Evolutionary conservation across 1,140 invertebrate genomes (phyloP), one percentile per base, ranked within the genome.

Genomic region (Saccostrea cuccullata): DNA sequence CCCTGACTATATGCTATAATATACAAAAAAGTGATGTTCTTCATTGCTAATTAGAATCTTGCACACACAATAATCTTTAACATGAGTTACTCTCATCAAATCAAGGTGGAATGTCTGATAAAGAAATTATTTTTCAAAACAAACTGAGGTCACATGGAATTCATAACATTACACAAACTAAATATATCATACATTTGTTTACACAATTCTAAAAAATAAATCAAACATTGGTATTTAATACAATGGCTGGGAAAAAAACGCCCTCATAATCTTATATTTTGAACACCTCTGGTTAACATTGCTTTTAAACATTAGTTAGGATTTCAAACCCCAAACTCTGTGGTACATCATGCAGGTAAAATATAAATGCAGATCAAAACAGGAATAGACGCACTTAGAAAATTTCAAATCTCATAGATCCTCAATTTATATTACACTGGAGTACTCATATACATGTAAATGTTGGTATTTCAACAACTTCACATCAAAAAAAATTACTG

Each of bases 281-380:
- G 70, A 77, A 77, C 70, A 77, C 70, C 13, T 36, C 26, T 77
- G 70, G 70, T 77, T 36, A 77, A 77, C 30, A 30, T 36, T 77
- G 70, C 26, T 30, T 30, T 11, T 30, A 26, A 4, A 77, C 23
- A 77, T 20, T 47, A 47, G 47, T 20, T 47, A 47, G 47, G 9
- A 47, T 47, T 20, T 64, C 58, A 60, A 60, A 60, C 13, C 58
- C 58, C 58, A 20, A 64, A 17, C n/a, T 64, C 15, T 64, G 15
- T 64, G 47, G 47, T 47, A 47, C 47, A 0, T 36, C 30, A 47
- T 47, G 15, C 17, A 64, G 17, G 15, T 64, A 60, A 60, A 47
- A 47, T 20, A 64, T 64, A 64, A 64, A 17, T 20, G 58, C 58
- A 64, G 58, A 64, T 17, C 17, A 64, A 13, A 13, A 17, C 13